Evolutionary conservation across 2,888 invertebrate genomes (phyloP).

Genomic region (Platycnemis pennipes): DNA sequence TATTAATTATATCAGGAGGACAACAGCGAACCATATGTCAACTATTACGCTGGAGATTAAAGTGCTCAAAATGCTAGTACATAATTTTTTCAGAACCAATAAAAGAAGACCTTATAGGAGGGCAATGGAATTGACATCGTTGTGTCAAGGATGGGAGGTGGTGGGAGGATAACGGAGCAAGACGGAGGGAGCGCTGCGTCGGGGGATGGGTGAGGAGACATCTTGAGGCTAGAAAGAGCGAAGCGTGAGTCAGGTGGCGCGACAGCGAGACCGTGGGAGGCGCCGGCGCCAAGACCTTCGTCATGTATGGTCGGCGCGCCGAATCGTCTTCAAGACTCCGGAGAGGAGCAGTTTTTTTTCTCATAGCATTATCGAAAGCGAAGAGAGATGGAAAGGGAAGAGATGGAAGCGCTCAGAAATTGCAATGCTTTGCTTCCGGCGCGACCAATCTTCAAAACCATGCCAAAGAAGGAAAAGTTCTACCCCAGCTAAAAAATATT

Average conservation of each 20-base stretch:
- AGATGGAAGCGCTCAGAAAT: not conserved
- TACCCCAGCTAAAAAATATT: not conserved
- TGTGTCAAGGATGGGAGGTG: not conserved
- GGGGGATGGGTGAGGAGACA: not conserved
- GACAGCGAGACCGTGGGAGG: slow-evolving; percentile 30
- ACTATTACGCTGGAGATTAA: too few relatives aligned
- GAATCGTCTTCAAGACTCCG: not conserved
- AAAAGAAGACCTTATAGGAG: too few relatives aligned
- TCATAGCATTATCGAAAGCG: not conserved
- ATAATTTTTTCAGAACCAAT: too few relatives aligned
- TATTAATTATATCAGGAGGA: too few relatives aligned
- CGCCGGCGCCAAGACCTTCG: slow-evolving; percentile 28
- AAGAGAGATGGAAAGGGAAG: not conserved
- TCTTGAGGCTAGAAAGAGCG: not conserved
- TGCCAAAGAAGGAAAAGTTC: not conserved
- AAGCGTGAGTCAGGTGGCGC: slow-evolving; percentile 17
- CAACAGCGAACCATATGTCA: too few relatives aligned
- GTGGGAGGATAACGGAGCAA: not conserved
- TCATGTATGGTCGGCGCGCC: not conserved
- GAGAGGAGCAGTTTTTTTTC: not conserved
- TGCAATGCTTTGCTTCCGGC: not conserved
- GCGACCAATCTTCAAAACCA: not conserved
- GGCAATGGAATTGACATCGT: too few relatives aligned
- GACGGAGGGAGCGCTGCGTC: not conserved
- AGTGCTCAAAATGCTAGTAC: too few relatives aligned